Percentiles rank a stretch among this genome's conserved stretches.
Evolutionary conservation across 2,113 vertebrate genomes (phyloP).

Genomic region (Heliornis fulica): DNA sequence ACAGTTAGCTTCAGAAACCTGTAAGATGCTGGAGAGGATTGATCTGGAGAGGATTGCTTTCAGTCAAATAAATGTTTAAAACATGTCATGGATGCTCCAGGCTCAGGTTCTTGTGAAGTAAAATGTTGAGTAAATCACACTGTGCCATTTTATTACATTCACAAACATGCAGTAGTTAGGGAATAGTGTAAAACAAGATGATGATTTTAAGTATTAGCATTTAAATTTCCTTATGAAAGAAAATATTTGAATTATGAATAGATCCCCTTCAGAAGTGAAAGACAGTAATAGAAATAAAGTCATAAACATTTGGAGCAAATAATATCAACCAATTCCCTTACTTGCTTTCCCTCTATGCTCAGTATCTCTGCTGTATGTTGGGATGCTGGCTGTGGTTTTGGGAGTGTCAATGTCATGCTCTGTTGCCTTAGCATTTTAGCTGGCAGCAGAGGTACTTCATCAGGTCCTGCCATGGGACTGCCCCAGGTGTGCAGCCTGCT

Average conservation of each 20-base stretch:
- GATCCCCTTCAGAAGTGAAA: neutral
- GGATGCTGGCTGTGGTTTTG: neutral
- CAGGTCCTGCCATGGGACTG: neutral
- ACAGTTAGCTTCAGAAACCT: neutral
- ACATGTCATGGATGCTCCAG: neutral
- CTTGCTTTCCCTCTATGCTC: neutral
- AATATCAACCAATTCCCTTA: fast-evolving
- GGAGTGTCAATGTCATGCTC: neutral
- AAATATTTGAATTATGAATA: neutral
- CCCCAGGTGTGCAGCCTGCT: neutral
- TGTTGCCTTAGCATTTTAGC: neutral
- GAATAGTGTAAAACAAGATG: neutral
- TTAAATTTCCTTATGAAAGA: neutral
- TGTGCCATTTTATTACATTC: neutral
- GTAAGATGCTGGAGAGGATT: too few species aligned
- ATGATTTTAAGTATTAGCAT: neutral
- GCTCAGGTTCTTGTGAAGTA: neutral
- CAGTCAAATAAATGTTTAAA: neutral
- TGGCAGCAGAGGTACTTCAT: neutral
- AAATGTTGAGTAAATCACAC: neutral
- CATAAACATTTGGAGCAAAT: neutral
- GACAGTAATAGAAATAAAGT: neutral
- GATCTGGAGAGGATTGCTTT: neutral
- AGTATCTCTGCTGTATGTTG: too few species aligned
- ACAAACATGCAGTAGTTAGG: neutral